These are phyloP conservation scores for Catocala nupta DNA, from an alignment of 2,888 invertebrate genomes.

Conservation along the genomic window DNA sequence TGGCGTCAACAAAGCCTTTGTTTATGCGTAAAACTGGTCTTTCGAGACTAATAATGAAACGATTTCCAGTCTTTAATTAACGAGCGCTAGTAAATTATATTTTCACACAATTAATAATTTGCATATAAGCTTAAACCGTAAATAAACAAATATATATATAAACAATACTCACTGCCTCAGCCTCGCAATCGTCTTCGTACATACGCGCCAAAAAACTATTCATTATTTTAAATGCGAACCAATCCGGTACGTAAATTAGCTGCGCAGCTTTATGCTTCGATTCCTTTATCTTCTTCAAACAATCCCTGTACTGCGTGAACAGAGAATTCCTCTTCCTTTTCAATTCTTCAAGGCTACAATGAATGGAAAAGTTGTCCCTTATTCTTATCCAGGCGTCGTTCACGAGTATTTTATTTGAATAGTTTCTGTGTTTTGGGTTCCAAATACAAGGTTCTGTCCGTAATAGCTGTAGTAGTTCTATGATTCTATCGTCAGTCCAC, in stretches of 20 bases:
- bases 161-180: too few species aligned
- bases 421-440: slow-evolving; percentile 27
- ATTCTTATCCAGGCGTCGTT: slow-evolving; percentile 35
- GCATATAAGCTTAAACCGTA: too few species aligned
- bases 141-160: too few species aligned
- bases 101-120: too few species aligned
- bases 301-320: slow-evolving; percentile 37
- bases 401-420: slow-evolving; percentile 16
- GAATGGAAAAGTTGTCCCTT: slow-evolving; percentile 21
- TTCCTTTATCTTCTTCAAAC: slow-evolving; percentile 27
- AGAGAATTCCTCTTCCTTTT: slow-evolving; percentile 42
- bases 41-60: too few species aligned
- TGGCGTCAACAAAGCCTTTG: too few species aligned
- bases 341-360: slow-evolving; percentile 32
- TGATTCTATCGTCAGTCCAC: slow-evolving; percentile 23
- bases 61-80: too few species aligned
- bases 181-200: too few species aligned
- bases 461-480: slow-evolving; percentile 31
- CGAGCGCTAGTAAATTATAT: too few species aligned
- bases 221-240: slow-evolving; percentile 19
- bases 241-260: slow-evolving; percentile 18
- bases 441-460: slow-evolving; percentile 35
- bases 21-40: too few species aligned
- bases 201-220: too few species aligned
- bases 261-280: not conserved